These are phyloP conservation scores for Hesperia comma DNA, from an alignment of 2,888 invertebrate species.

Conservation along the genomic window DNA sequence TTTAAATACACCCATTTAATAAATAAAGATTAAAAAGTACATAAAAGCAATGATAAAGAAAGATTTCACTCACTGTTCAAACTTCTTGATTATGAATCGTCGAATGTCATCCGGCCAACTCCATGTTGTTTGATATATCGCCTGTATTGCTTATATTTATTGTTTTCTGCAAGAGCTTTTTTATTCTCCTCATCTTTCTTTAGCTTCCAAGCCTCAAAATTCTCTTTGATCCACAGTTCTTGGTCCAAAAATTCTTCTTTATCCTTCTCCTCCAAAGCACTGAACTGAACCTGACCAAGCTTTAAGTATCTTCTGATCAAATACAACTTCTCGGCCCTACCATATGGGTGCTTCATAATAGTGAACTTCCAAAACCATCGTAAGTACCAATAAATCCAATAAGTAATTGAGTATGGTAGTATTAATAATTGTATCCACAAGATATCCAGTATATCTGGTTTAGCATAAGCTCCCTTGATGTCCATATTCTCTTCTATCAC, in stretches of 20 bases:
- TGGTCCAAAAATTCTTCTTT: conserved; percentile 88
- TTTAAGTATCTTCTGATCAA: conserved; percentile 91
- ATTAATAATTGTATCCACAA: conserved; percentile 93
- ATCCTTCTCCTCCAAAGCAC: conserved; percentile 89
- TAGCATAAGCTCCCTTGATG: conserved; percentile 95
- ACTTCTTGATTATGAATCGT: conserved; percentile 85
- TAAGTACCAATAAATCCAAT: conserved; percentile 89
- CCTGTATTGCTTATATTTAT: conserved; percentile 93
- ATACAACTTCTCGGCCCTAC: conserved; percentile 92
- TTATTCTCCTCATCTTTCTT: conserved; percentile 93
- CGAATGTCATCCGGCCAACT: conserved; percentile 95
- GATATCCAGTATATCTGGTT: conserved; percentile 90
- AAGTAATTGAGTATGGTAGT: conserved; percentile 89
- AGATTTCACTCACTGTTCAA: neutral
- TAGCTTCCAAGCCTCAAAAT: conserved; percentile 91
- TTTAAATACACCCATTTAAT: neutral
- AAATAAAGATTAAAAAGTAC: conserved; percentile 3
- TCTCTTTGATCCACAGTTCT: conserved; percentile 93
- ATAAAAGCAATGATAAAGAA: neutral
- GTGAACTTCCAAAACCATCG: conserved; percentile 93
- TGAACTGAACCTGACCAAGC: conserved; percentile 88
- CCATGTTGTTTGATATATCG: conserved; percentile 96
- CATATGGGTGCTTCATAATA: conserved; percentile 89
- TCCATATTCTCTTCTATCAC: conserved; percentile 97
- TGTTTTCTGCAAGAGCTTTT: conserved; percentile 92